phyloP scores from a whole-genome alignment of 2,113 vertebrate genomes.

The Psilopsiagon aurifrons region DNA sequence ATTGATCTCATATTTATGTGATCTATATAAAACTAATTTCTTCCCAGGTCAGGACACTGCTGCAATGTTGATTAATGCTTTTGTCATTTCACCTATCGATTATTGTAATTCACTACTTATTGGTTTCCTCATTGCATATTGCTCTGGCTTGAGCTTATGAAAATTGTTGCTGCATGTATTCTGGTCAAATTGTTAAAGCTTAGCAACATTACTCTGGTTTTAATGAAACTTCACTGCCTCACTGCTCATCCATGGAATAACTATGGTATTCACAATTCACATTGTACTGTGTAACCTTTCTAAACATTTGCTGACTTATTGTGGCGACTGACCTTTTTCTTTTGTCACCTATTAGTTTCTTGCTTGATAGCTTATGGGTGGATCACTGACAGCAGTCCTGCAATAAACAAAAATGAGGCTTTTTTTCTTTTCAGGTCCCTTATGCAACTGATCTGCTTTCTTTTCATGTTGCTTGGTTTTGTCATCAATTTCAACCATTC shows the following conservation, averaged over 20 bases:
- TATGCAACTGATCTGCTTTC: not conserved
- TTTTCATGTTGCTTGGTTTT: not conserved
- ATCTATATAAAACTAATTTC: conserved; percentile 38
- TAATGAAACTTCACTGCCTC: conserved; percentile 38
- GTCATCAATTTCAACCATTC: not conserved
- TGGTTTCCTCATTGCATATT: not conserved
- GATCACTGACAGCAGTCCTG: not conserved
- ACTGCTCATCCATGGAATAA: not conserved
- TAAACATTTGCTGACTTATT: not conserved
- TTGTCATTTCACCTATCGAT: conserved; percentile 62
- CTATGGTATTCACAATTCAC: not conserved
- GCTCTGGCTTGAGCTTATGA: not conserved
- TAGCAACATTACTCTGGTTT: conserved; percentile 22
- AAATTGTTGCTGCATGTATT: not conserved
- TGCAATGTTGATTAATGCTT: conserved; percentile 54
- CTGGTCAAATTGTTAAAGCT: conserved; percentile 40
- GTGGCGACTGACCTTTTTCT: conserved; percentile 8
- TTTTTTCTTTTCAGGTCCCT: not conserved
- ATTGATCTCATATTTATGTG: conserved; percentile 32
- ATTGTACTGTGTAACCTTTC: not conserved
- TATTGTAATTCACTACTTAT: conserved; percentile 54
- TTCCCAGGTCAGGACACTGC: not conserved
- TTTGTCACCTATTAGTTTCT: not conserved
- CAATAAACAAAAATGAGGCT: not conserved
- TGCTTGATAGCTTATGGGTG: not conserved